These are phyloP conservation scores for Catalaphyllia jardinei DNA, from an alignment of 64 coral and sea anemone genomes.

Conservation along the genomic window DNA sequence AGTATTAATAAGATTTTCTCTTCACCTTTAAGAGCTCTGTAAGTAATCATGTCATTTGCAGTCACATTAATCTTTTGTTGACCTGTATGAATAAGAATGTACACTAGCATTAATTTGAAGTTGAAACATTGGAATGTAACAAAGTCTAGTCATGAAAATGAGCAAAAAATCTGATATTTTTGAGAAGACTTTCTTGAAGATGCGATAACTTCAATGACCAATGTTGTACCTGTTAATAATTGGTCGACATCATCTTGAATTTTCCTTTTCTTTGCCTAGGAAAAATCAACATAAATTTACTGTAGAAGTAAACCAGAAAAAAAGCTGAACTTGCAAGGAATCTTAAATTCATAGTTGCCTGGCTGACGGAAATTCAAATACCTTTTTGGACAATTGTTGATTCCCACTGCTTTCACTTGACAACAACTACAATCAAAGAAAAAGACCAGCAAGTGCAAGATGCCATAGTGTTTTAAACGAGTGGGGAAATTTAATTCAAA, in stretches of 20 bases:
- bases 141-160: neutral
- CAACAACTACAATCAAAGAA: neutral
- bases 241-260: constrained; percentile 39
- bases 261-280: constrained; percentile 30
- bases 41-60: constrained; percentile 23
- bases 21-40: constrained; percentile 43
- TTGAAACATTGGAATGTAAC: neutral
- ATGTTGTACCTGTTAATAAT: neutral
- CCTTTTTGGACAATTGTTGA: constrained; percentile 33
- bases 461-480: too few species aligned
- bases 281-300: neutral
- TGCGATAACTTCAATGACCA: neutral
- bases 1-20: neutral
- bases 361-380: neutral
- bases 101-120: neutral
- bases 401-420: neutral
- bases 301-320: neutral
- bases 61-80: constrained; percentile 33
- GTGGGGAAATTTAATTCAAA: neutral
- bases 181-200: too few species aligned
- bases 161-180: too few species aligned
- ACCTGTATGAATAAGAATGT: neutral
- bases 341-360: neutral
- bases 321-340: neutral
- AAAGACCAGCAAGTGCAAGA: neutral